Percentiles rank a stretch among this genome's conserved stretches.
Conservation (phyloP, 2,888 invertebrate species). For the Orthosia gothica region DNA sequence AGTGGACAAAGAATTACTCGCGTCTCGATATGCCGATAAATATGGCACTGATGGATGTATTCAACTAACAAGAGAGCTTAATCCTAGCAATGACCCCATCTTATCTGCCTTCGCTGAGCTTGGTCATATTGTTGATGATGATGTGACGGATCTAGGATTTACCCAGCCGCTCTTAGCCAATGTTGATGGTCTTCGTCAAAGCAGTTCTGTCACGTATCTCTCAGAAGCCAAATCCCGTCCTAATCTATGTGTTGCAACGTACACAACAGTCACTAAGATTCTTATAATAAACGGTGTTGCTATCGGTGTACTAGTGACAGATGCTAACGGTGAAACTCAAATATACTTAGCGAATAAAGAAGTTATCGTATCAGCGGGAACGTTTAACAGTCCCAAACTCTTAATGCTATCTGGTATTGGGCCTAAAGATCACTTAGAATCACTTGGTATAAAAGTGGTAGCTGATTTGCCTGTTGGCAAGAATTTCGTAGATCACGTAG, state of each 20-base stretch:
- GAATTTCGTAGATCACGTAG: slow-evolving; percentile 55
- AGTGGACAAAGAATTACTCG: slow-evolving; percentile 22
- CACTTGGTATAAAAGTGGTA: slow-evolving; percentile 64
- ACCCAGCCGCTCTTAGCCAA: slow-evolving; percentile 64
- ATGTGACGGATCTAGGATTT: slow-evolving; percentile 57
- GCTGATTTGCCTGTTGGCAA: slow-evolving; percentile 38
- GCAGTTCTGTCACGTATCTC: slow-evolving; percentile 67
- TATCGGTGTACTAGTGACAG: slow-evolving; percentile 66
- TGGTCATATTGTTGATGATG: slow-evolving; percentile 56
- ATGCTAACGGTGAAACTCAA: slow-evolving; percentile 43
- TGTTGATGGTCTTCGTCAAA: slow-evolving; percentile 61
- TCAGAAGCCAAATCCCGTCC: slow-evolving; percentile 53
- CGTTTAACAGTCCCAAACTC: slow-evolving; percentile 71
- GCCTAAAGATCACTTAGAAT: slow-evolving; percentile 64
- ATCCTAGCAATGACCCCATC: neutral
- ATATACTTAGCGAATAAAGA: slow-evolving; percentile 66
- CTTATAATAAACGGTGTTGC: slow-evolving; percentile 68
- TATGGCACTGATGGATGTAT: slow-evolving; percentile 62
- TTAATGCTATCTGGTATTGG: slow-evolving; percentile 77
- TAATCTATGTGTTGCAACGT: slow-evolving; percentile 68
- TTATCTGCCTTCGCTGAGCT: slow-evolving; percentile 48
- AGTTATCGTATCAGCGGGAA: slow-evolving; percentile 73
- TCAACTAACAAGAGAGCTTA: slow-evolving; percentile 45
- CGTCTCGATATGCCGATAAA: slow-evolving; percentile 27
- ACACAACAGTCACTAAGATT: slow-evolving; percentile 65